These are phyloP conservation scores for Drosophila algonquin DNA, from an alignment of 2,888 invertebrate genomes.

Conservation along the genomic window DNA sequence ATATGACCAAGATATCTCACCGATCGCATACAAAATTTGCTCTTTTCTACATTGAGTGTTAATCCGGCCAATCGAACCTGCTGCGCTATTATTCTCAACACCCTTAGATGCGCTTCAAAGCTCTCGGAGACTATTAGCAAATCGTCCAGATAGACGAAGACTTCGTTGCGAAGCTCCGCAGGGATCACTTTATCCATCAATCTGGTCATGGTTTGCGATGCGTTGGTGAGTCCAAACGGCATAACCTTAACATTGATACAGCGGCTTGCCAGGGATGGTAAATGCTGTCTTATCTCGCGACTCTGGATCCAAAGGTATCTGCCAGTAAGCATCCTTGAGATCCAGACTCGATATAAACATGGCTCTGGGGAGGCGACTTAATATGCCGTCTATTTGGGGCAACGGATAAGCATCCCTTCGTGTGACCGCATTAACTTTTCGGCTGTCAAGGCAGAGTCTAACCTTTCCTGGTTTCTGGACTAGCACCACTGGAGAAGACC, in stretches of 20 bases:
- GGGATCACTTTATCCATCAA: not conserved
- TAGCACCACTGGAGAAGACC: conserved; percentile 2
- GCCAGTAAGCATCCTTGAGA: conserved; percentile 1
- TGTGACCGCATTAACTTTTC: conserved; percentile 7
- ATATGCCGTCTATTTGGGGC: conserved; percentile 2
- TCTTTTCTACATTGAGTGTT: conserved; percentile 4
- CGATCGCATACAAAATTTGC: not conserved
- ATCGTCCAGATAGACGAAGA: conserved; percentile 21
- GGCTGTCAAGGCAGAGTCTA: conserved; percentile 3
- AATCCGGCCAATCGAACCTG: too few species aligned
- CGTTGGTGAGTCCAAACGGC: conserved; percentile 8
- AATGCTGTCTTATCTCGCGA: conserved; percentile 6
- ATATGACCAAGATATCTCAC: conserved; percentile 5
- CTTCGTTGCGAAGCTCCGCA: not conserved
- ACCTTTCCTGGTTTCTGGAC: conserved; percentile 11
- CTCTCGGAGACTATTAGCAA: conserved; percentile 7
- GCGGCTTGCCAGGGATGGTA: not conserved
- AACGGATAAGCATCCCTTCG: conserved; percentile 3
- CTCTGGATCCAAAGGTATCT: not conserved
- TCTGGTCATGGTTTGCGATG: conserved; percentile 1
- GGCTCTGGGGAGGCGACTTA: not conserved
- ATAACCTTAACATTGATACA: conserved; percentile 6
- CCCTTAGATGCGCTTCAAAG: conserved; percentile 4
- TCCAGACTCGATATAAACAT: not conserved
- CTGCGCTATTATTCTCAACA: too few species aligned